Evolutionary conservation across 2,113 vertebrate species (phyloP).

Genomic region (Nibea coibor): DNA sequence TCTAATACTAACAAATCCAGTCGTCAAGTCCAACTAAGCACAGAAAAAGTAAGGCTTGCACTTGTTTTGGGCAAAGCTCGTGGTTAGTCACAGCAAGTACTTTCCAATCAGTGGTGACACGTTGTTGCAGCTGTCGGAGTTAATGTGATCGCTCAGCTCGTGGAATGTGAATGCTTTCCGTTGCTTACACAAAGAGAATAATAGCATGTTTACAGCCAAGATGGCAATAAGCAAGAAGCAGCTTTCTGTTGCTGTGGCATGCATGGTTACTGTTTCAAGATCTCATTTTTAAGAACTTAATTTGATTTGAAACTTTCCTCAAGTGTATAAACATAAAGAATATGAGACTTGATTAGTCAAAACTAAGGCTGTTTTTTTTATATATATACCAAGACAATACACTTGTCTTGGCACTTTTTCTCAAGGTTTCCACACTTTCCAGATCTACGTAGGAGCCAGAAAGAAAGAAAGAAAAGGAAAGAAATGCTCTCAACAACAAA

Average conservation of each 20-base stretch:
- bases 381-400: not conserved
- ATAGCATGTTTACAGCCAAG: constrained; percentile 31
- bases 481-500: not conserved
- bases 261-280: not conserved
- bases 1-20: not conserved
- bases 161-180: constrained; percentile 2
- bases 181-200: constrained; percentile 25
- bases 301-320: not conserved
- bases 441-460: not conserved
- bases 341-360: not conserved
- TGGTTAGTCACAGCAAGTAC: not conserved
- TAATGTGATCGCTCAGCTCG: constrained; percentile 24
- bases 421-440: not conserved
- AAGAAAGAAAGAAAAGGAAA: not conserved
- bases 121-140: constrained; percentile 44
- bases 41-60: not conserved
- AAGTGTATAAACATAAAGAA: not conserved
- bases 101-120: constrained; percentile 43
- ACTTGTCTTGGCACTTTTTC: not conserved
- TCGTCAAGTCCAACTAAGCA: not conserved
- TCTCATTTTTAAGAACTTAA: not conserved
- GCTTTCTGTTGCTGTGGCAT: not conserved
- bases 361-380: not conserved
- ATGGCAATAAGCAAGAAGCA: not conserved
- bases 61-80: constrained; percentile 17